Evolutionary conservation across 2,888 invertebrate genomes (phyloP).

Genomic region (Amphipoea lucens): DNA sequence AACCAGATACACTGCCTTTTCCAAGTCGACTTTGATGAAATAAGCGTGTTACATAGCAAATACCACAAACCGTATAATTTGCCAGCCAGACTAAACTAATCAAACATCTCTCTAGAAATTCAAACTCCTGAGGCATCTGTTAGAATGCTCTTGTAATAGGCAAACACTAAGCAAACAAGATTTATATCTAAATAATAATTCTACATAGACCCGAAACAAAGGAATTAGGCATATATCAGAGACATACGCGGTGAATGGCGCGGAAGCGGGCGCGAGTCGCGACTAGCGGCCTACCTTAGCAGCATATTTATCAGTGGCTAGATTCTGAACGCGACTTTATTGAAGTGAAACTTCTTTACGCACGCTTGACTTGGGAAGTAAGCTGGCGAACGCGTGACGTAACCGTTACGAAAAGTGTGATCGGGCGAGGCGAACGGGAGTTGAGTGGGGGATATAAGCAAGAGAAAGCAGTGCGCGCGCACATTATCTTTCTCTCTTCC

Average conservation of each 20-base stretch:
- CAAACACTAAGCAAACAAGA: constrained; percentile 37
- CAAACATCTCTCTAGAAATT: constrained; percentile 29
- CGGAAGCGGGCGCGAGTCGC: not conserved
- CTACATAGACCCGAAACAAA: constrained; percentile 46
- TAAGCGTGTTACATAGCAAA: not conserved
- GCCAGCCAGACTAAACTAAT: constrained; percentile 15
- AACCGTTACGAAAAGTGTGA: too few species aligned
- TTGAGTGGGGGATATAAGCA: too few species aligned
- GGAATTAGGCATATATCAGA: constrained; percentile 4
- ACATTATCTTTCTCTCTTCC: too few species aligned
- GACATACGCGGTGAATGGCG: not conserved
- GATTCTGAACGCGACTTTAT: too few species aligned
- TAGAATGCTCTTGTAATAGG: constrained; percentile 21
- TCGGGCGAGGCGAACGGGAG: too few species aligned
- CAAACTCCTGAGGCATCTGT: constrained; percentile 10
- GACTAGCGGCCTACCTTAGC: not conserved
- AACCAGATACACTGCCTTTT: not conserved
- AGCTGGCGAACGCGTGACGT: too few species aligned
- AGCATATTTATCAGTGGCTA: not conserved
- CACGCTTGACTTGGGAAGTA: too few species aligned
- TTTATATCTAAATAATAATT: constrained; percentile 50
- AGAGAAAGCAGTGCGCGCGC: too few species aligned
- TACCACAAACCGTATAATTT: constrained; percentile 1
- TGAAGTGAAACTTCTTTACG: too few species aligned
- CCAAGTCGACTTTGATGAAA: not conserved